Evolutionary conservation across 1,140 invertebrate genomes (phyloP), one percentile per base, ranked within the genome.

Genomic region (Apis florea): DNA sequence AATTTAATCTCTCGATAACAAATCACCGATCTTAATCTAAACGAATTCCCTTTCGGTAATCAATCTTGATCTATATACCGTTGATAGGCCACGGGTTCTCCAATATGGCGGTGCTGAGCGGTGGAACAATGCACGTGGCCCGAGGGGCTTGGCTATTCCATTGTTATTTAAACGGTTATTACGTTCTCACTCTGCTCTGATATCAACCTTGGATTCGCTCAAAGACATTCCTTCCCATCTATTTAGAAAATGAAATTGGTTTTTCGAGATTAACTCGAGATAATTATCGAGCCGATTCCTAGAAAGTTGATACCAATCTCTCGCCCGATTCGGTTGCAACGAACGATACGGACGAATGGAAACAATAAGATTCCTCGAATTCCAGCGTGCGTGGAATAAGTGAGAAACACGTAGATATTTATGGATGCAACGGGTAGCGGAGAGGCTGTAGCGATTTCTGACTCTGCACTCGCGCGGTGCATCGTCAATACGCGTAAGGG

Each of bases 101-200:
- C 58, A 56, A 56, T 17, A 80, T 54, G 21, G 17, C 63, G 49
- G 68, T 73, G 54, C 75, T 58, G 68, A 67, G 59, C 51, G 63
- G 2, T 54, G 21, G 59, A 67, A 83, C 61, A 79, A 83, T 83
- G 56, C 47, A 56, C 24, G 53, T 24, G n/a, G 24, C 59, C 15
- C 53, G 49, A 51, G 56, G 68, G 56, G 82, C 82, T 79, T 79
- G 70, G 70, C 70, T 24, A 15, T 19, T 47, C 15, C 59, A 69
- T 74, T 73, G 58, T 83, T 79, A 59, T 73, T n/a, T 79, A 63
- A 26, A 51, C 53, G 76, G 47, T 72, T 51, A 72, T 79, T 79
- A 63, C 54, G 31, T 79, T 79, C 19, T 54, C 40, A 79, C 61
- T 71, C 19, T 40, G 15, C 51, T 40, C 9, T 21, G 40, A 53